Evolutionary conservation across 2,113 vertebrate genomes (phyloP), one percentile per base, ranked within the genome.

Genomic region (Syrrhaptes paradoxus): DNA sequence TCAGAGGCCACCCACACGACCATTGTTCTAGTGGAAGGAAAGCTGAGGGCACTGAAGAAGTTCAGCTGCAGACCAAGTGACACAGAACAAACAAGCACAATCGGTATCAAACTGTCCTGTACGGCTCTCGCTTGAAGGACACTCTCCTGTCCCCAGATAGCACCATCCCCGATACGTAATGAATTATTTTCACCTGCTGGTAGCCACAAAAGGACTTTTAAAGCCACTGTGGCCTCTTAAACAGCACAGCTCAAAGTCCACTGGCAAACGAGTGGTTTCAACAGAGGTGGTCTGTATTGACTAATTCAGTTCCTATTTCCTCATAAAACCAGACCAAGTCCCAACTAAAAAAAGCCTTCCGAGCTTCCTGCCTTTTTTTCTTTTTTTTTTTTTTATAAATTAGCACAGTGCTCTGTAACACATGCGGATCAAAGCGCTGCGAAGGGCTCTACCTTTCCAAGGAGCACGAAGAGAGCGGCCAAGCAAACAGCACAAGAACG

Each of bases 381-480:
- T 77, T 63, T 45, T 34, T 49, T 12, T 49, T 12, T 32, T 28
- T 71, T 66, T 65, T 38, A 95, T 90, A 83, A 87, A 91, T 84
- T 73, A 89, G 74, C 21, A 16, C 61, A 67, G 74, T 83, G 65
- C 87, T 67, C 93, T 3, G 10, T 88, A 88, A 85, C 97, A 97
- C 95, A 97, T 98, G 97, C 89, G 94, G 97, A 98, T 97, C 97
- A 98, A 98, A 98, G 97, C 90, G 81, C 68, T 71, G 80, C 21
- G 63, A 63, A 94, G 96, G 97, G 73, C 75, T 97, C 97, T 91
- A 97, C 94, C 96, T 98, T 98, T 97, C 96, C 95, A 89, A 89
- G 92, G 93, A 97, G 97, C 95, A 92, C 90, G 96, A 97, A 97
- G 97, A 97, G 97, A 97, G 96, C 51, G 78, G 97, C 96, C 93